A percentile compares a stretch with the other conserved stretches of the same genome.
Conservation (phyloP, 1,140 invertebrate genomes). For the Drosophila tsacasi region DNA sequence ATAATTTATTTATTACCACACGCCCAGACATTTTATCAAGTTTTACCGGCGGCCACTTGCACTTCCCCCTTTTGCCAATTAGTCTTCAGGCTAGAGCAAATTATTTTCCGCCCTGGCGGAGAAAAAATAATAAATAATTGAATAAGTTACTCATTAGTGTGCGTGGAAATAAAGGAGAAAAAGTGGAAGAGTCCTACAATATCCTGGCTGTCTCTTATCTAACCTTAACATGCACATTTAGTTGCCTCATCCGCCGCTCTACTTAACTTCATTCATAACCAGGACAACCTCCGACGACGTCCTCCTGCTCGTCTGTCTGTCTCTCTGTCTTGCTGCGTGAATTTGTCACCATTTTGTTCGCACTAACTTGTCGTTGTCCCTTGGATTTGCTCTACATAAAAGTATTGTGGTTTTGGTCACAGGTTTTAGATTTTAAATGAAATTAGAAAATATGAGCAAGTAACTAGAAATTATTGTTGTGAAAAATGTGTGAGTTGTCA, state of each 20-base stretch:
- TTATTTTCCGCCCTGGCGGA: conserved; percentile 59
- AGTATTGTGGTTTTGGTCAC: not conserved
- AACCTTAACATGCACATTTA: conserved; percentile 69
- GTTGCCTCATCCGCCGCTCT: conserved; percentile 46
- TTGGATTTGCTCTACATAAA: conserved; percentile 5
- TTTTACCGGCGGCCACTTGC: conserved; percentile 35
- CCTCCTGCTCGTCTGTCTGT: not conserved
- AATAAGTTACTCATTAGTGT: conserved; percentile 78
- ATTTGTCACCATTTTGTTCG: conserved; percentile 74
- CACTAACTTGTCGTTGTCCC: conserved; percentile 28
- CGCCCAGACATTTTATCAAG: conserved; percentile 38
- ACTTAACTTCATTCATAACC: conserved; percentile 14
- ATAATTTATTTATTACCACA: conserved; percentile 59
- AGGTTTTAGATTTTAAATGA: not conserved
- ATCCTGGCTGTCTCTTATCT: conserved; percentile 63
- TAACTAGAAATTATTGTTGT: not conserved
- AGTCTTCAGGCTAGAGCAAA: conserved; percentile 54
- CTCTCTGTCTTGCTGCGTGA: conserved; percentile 41
- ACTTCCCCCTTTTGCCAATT: conserved; percentile 62
- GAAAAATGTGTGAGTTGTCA: not conserved
- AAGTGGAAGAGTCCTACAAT: conserved; percentile 17
- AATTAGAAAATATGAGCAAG: not conserved
- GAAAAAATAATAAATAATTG: conserved; percentile 74
- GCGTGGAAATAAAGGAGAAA: conserved; percentile 6
- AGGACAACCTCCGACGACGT: not conserved